phyloP scores from a whole-genome alignment of 2,113 vertebrate species.

The Meles meles region DNA sequence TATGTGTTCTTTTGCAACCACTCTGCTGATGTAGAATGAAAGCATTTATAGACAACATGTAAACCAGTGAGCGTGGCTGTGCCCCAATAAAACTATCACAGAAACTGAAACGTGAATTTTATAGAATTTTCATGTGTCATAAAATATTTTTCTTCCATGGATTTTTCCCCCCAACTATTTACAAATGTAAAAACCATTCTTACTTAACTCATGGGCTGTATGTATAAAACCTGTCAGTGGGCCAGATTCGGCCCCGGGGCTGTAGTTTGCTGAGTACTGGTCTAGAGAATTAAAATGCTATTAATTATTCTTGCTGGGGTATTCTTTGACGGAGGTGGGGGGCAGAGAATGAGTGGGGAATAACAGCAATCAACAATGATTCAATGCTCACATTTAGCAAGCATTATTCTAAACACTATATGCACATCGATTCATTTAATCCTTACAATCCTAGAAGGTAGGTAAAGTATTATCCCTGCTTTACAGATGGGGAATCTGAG shows the following conservation, averaged over 20 bases:
- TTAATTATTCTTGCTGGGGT: neutral
- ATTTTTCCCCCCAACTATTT: neutral
- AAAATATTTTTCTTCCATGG: constrained; percentile 22
- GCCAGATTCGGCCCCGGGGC: neutral
- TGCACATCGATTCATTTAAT: neutral
- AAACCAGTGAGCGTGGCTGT: neutral
- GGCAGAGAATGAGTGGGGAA: neutral
- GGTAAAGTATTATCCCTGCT: neutral
- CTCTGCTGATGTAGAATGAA: neutral
- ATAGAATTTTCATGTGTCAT: neutral
- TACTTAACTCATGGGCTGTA: neutral
- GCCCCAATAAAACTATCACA: neutral
- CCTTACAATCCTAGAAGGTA: neutral
- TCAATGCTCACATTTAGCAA: neutral
- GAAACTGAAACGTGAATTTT: neutral
- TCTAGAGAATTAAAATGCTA: neutral
- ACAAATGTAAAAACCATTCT: constrained; percentile 15
- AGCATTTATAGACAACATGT: neutral
- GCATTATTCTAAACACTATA: neutral
- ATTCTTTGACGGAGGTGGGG: neutral
- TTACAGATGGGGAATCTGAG: neutral
- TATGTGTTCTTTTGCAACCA: neutral
- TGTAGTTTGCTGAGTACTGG: neutral
- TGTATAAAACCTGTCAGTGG: neutral
- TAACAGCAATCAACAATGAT: neutral